Conservation (phyloP, 1,140 invertebrate species). For the Batillaria attramentaria region DNA sequence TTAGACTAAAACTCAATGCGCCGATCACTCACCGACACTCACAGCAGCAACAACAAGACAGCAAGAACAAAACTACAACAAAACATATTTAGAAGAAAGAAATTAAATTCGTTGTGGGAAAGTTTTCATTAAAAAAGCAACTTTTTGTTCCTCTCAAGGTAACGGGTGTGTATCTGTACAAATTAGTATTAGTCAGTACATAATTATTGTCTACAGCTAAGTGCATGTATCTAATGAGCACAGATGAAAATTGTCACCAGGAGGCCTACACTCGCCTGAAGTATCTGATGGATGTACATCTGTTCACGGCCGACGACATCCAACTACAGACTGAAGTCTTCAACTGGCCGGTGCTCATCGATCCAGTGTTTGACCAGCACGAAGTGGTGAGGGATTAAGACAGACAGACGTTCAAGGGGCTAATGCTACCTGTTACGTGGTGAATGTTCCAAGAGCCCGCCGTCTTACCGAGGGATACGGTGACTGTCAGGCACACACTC, state of each 20-base stretch:
- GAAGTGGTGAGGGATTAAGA: slow-evolving; percentile 61
- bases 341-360: slow-evolving; percentile 69
- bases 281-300: slow-evolving; percentile 68
- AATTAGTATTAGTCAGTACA: background rate
- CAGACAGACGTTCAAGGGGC: background rate
- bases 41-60: no score
- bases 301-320: slow-evolving; percentile 69
- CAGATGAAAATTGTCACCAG: slow-evolving; percentile 25
- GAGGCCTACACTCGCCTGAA: slow-evolving; percentile 61
- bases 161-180: background rate
- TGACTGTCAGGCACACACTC: background rate
- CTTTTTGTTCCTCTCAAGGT: background rate
- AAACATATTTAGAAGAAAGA: no score
- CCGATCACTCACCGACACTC: no score
- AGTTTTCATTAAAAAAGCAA: background rate
- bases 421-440: background rate
- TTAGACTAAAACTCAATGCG: no score
- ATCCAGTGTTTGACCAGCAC: slow-evolving; percentile 70
- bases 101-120: background rate
- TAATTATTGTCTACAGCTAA: background rate
- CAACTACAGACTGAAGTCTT: slow-evolving; percentile 68
- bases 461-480: background rate
- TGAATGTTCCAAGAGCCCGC: background rate
- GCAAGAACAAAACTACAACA: no score
- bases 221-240: background rate